Percentiles rank a stretch among this genome's conserved stretches.
Evolutionary conservation across 2,888 invertebrate species (phyloP).

Genomic region (Ashinkailepas kermadecensis): DNA sequence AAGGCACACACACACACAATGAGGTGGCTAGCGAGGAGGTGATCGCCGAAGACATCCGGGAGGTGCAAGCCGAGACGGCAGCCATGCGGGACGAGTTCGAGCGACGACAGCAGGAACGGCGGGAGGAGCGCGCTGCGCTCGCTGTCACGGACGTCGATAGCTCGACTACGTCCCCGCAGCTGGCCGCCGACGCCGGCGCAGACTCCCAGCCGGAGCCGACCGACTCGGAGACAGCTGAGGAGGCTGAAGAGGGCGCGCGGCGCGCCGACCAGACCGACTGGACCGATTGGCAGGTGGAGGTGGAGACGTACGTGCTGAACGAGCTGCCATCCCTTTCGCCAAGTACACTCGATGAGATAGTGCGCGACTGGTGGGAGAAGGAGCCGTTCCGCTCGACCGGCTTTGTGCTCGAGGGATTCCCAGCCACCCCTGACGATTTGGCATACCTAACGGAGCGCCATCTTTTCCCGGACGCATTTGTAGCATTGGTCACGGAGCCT

Average conservation of each 20-base stretch:
- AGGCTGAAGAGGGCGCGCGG: not conserved
- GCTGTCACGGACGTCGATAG: not conserved
- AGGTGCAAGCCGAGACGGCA: not conserved
- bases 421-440: constrained; percentile 50
- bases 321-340: constrained; percentile 43
- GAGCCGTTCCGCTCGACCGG: constrained; percentile 48
- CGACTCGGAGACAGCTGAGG: not conserved
- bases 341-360: constrained; percentile 44
- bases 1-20: not conserved
- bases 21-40: not conserved
- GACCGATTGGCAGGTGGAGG: not conserved
- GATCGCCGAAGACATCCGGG: not conserved
- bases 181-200: not conserved
- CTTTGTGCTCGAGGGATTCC: constrained; percentile 56
- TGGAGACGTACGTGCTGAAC: not conserved
- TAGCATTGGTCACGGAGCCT: not conserved
- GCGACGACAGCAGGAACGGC: not conserved
- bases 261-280: not conserved
- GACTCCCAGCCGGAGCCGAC: not conserved
- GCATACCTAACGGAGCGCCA: constrained; percentile 48
- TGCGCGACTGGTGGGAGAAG: constrained; percentile 50
- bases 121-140: not conserved
- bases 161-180: not conserved
- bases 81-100: constrained; percentile 1
- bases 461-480: constrained; percentile 49